phyloP scores from a whole-genome alignment of 2,113 vertebrate species.

The Podiceps cristatus region DNA sequence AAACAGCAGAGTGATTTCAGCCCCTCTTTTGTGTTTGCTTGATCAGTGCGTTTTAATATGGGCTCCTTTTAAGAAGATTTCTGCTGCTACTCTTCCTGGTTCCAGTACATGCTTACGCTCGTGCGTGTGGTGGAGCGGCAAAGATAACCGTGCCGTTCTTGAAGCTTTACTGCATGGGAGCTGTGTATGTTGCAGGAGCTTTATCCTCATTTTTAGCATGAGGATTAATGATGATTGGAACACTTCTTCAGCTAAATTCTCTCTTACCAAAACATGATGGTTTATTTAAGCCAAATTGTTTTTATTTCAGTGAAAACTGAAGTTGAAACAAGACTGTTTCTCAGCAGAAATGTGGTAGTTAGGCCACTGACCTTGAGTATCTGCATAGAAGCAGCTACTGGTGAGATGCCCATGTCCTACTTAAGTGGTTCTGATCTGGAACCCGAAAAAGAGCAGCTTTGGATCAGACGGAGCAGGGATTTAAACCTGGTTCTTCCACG shows the following conservation, averaged over 20 bases:
- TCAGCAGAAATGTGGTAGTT: neutral
- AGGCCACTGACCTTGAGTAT: neutral
- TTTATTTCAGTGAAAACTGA: neutral
- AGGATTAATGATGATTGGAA: neutral
- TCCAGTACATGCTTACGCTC: neutral
- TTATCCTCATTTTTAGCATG: neutral
- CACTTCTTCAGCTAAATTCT: neutral
- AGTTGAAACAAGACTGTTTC: neutral
- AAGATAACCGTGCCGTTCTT: neutral
- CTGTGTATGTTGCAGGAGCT: neutral
- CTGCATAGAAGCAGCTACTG: neutral
- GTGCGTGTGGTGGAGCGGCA: neutral
- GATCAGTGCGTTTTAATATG: neutral
- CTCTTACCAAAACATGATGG: neutral
- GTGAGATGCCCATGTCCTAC: neutral
- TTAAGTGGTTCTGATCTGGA: neutral
- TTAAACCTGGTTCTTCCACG: neutral
- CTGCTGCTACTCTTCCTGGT: neutral
- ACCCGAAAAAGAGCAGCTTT: neutral
- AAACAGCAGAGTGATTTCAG: slow-evolving; percentile 59
- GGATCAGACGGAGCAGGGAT: neutral
- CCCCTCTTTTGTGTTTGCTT: neutral
- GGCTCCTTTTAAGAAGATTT: neutral
- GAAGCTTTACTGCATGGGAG: neutral
- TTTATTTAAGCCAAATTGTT: neutral